phyloP scores from a whole-genome alignment of 2,797 vertebrate species.

The Meriones psammophilus region DNA sequence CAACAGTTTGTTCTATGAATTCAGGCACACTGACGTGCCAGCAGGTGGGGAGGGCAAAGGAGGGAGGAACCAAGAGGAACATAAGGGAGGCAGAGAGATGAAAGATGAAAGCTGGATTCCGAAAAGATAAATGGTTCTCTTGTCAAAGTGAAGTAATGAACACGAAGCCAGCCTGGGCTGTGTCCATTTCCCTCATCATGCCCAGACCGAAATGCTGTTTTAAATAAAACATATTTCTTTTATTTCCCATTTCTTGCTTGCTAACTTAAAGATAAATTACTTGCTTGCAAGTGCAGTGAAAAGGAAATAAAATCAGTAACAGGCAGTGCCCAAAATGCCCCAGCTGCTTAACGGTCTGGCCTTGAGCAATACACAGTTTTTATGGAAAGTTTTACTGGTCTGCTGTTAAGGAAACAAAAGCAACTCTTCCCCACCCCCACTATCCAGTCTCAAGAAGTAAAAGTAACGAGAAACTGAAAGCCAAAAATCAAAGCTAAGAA shows the following conservation, averaged over 20 bases:
- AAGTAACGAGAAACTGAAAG: slow-evolving; percentile 52
- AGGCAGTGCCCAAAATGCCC: slow-evolving; percentile 79
- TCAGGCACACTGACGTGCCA: slow-evolving; percentile 74
- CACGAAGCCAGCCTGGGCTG: slow-evolving; percentile 83
- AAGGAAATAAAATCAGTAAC: slow-evolving; percentile 84
- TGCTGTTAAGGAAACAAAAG: slow-evolving; percentile 80
- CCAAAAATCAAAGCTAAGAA: slow-evolving; percentile 1
- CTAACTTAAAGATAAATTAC: slow-evolving; percentile 85
- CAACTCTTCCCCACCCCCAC: neutral
- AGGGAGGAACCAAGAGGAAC: neutral
- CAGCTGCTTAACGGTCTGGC: slow-evolving; percentile 79
- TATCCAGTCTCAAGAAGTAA: slow-evolving; percentile 41
- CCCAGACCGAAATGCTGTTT: slow-evolving; percentile 81
- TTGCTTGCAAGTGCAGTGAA: slow-evolving; percentile 85
- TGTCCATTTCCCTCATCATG: slow-evolving; percentile 72
- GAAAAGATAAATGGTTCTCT: slow-evolving; percentile 83
- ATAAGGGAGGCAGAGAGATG: slow-evolving; percentile 7
- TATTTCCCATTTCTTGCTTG: slow-evolving; percentile 84
- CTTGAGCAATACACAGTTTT: slow-evolving; percentile 80
- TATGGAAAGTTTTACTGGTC: slow-evolving; percentile 83
- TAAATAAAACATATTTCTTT: slow-evolving; percentile 85
- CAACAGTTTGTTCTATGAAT: slow-evolving; percentile 81
- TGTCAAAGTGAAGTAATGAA: slow-evolving; percentile 83
- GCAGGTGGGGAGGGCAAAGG: neutral
- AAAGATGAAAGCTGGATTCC: slow-evolving; percentile 50